Percentiles rank a stretch among this genome's conserved stretches.
These are phyloP conservation scores for Trilocha varians DNA, from an alignment of 2,888 invertebrate genomes.

Conservation along the genomic window DNA sequence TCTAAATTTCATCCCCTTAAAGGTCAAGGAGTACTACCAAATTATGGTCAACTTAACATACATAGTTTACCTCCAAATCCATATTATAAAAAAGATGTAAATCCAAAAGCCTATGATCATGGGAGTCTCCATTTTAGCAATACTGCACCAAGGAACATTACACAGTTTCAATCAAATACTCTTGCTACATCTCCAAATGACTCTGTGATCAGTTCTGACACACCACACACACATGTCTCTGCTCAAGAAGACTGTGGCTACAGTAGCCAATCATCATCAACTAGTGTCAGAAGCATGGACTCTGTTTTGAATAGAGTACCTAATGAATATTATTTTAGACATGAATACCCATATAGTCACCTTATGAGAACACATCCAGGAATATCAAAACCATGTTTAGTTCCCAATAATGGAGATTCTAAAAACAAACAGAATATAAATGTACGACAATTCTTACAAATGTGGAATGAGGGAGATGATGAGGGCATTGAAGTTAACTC, in stretches of 20 bases:
- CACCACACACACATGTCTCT: conserved; percentile 37
- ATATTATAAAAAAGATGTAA: conserved; percentile 51
- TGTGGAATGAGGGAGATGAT: conserved; percentile 70
- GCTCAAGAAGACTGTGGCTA: conserved; percentile 65
- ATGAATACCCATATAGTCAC: conserved; percentile 42
- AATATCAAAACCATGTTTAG: conserved; percentile 27
- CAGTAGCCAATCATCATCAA: conserved; percentile 61
- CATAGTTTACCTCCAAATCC: conserved; percentile 39
- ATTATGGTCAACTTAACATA: conserved; percentile 42
- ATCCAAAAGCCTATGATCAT: conserved; percentile 45
- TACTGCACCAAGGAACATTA: conserved; percentile 39
- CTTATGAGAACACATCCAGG: conserved; percentile 26
- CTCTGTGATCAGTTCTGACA: conserved; percentile 58
- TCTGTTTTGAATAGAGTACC: conserved; percentile 36
- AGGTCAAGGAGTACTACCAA: conserved; percentile 40
- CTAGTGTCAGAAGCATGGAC: conserved; percentile 59
- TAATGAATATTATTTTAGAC: conserved; percentile 44
- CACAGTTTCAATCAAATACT: conserved; percentile 57
- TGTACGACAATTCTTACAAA: conserved; percentile 65
- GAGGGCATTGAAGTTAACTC: conserved; percentile 36
- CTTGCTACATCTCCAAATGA: conserved; percentile 63
- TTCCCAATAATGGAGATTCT: conserved; percentile 18
- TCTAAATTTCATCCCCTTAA: conserved; percentile 38
- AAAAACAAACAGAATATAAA: conserved; percentile 50
- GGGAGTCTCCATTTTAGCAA: conserved; percentile 37